phyloP scores from a whole-genome alignment of 2,113 vertebrate species.

The Solea solea region DNA sequence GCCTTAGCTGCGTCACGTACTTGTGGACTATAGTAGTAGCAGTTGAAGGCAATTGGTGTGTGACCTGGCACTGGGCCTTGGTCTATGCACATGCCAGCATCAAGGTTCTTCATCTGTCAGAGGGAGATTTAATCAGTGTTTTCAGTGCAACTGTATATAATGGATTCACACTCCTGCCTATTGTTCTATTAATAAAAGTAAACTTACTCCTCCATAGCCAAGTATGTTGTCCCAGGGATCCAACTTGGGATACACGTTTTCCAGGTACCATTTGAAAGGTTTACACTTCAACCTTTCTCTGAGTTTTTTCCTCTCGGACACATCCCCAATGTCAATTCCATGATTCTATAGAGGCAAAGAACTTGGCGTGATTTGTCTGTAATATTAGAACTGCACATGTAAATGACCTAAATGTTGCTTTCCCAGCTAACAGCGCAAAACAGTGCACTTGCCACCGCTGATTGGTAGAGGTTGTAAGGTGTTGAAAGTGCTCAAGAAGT shows the following conservation, averaged over 20 bases:
- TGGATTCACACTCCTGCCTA: background rate
- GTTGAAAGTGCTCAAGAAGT: too few relatives aligned
- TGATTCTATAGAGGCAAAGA: conserved; percentile 82
- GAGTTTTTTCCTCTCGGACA: conserved; percentile 88
- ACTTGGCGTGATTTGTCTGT: background rate
- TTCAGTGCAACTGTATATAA: background rate
- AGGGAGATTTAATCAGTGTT: background rate
- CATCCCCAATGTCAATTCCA: conserved; percentile 91
- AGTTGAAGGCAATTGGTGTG: conserved; percentile 63
- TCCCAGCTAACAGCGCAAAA: too few relatives aligned
- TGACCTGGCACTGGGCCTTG: conserved; percentile 74
- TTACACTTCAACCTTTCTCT: conserved; percentile 91
- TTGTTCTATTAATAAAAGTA: background rate
- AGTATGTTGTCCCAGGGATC: conserved; percentile 49
- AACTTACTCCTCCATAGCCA: conserved; percentile 73
- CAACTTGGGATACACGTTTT: conserved; percentile 91
- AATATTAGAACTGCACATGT: background rate
- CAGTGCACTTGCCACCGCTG: too few relatives aligned
- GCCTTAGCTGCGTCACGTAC: conserved; percentile 45
- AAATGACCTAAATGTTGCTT: too few relatives aligned
- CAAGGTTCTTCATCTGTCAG: conserved; percentile 62
- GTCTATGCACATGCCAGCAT: conserved; percentile 63
- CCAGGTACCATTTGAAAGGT: conserved; percentile 95
- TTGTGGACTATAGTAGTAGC: conserved; percentile 63
- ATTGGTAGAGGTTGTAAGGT: too few relatives aligned